phyloP scores from a whole-genome alignment of 2,888 invertebrate genomes.

The Dicyrtomina minuta region DNA sequence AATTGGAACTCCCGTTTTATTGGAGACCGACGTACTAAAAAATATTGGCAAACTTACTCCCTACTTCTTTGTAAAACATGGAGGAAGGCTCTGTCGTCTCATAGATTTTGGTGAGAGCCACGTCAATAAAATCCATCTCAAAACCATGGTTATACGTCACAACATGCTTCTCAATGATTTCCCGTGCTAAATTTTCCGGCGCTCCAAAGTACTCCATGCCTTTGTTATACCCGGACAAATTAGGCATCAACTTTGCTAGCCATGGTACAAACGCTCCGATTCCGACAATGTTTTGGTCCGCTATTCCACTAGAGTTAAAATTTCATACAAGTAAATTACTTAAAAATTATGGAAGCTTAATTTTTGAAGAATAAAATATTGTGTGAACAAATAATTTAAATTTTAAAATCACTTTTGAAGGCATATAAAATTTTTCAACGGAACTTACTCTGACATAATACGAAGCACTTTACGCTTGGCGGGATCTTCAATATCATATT shows the following conservation, averaged over 20 bases:
- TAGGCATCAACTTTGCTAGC: constrained; percentile 47
- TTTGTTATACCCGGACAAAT: constrained; percentile 45
- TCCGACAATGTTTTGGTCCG: constrained; percentile 51
- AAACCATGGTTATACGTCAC: constrained; percentile 40
- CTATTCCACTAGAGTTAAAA: constrained; percentile 40
- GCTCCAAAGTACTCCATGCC: constrained; percentile 46
- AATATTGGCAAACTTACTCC: constrained; percentile 34
- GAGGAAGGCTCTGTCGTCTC: constrained; percentile 42
- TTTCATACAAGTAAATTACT: neutral
- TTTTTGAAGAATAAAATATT: constrained; percentile 5
- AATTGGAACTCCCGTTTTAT: no score
- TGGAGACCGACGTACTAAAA: no score
- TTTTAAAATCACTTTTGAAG: neutral
- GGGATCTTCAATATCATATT: constrained; percentile 49
- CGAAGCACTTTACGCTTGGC: constrained; percentile 38
- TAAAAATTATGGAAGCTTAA: no score
- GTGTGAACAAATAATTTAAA: neutral
- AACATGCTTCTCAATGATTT: constrained; percentile 50
- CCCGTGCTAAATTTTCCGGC: constrained; percentile 44
- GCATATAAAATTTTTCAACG: neutral
- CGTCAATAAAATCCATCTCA: constrained; percentile 53
- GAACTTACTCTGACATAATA: constrained; percentile 47
- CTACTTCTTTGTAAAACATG: constrained; percentile 44
- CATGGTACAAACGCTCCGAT: constrained; percentile 47
- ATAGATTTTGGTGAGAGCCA: constrained; percentile 51